phyloP scores from a whole-genome alignment of 2,797 vertebrate species.

The Arctocebus calabarensis region DNA sequence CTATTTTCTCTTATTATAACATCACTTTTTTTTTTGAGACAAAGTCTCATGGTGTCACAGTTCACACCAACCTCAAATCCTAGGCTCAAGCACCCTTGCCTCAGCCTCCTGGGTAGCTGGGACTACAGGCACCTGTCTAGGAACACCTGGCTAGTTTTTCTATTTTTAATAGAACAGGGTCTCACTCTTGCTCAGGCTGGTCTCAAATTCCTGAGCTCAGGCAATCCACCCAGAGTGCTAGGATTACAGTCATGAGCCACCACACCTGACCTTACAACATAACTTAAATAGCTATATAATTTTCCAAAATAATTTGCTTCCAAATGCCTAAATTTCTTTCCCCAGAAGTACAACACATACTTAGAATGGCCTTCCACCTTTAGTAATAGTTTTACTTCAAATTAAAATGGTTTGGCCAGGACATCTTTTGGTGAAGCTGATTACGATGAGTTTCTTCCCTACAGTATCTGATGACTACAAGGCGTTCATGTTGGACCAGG shows the following conservation, averaged over 20 bases:
- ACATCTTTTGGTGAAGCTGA: neutral
- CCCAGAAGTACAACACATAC: neutral
- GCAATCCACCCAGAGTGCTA: too few relatives aligned
- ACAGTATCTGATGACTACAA: constrained; percentile 8
- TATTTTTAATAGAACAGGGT: too few relatives aligned
- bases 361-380: constrained; percentile 1
- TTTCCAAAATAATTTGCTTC: constrained; percentile 38
- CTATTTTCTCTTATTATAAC: neutral
- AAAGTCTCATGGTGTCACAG: too few relatives aligned
- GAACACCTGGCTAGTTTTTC: too few relatives aligned
- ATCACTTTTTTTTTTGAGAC: too few relatives aligned
- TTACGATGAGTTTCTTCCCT: neutral
- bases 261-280: neutral
- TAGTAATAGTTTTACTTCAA: constrained; percentile 7
- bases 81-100: too few relatives aligned
- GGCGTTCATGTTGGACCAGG: neutral
- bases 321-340: constrained; percentile 13
- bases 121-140: too few relatives aligned
- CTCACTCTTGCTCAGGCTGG: too few relatives aligned
- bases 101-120: too few relatives aligned
- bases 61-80: too few relatives aligned
- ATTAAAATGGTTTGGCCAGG: constrained; percentile 5
- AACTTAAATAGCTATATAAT: neutral
- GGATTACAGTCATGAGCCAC: too few relatives aligned
- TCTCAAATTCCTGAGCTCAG: too few relatives aligned